phyloP scores from a whole-genome alignment of 1,140 invertebrate species.

The Pteromalus puparum region DNA sequence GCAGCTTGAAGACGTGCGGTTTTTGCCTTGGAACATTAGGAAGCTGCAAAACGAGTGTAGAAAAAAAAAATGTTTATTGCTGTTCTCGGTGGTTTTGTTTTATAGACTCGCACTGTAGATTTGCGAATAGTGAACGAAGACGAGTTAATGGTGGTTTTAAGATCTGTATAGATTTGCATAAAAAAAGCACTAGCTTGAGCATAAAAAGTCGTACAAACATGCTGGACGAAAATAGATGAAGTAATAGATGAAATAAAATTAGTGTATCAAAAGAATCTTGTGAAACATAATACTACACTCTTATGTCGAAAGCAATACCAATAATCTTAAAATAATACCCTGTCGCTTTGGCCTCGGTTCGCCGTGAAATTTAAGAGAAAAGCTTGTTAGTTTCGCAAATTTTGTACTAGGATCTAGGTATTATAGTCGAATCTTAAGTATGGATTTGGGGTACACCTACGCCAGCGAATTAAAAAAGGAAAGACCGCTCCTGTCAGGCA shows the following conservation, averaged over 20 bases:
- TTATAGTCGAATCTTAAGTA: background rate
- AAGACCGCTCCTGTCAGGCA: background rate
- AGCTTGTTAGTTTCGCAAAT: conserved; percentile 1
- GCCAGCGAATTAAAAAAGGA: conserved; percentile 9
- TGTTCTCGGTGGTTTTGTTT: background rate
- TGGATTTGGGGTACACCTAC: conserved; percentile 58
- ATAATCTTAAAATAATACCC: background rate
- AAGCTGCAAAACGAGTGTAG: background rate
- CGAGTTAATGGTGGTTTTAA: background rate
- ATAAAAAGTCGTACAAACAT: background rate
- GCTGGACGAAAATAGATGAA: too few relatives aligned
- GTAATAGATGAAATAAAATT: too few relatives aligned
- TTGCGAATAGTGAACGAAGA: background rate
- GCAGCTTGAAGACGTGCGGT: background rate
- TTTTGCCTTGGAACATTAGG: background rate
- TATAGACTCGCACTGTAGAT: background rate
- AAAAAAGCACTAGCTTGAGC: background rate
- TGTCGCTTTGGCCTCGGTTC: background rate
- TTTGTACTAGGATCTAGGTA: background rate
- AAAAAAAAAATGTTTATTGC: background rate
- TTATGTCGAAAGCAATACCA: background rate
- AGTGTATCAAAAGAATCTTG: too few relatives aligned
- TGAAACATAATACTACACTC: too few relatives aligned
- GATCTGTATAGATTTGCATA: background rate
- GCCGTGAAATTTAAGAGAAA: background rate